Conservation (phyloP, 2,888 invertebrate species). For the Tethea ocularis region DNA sequence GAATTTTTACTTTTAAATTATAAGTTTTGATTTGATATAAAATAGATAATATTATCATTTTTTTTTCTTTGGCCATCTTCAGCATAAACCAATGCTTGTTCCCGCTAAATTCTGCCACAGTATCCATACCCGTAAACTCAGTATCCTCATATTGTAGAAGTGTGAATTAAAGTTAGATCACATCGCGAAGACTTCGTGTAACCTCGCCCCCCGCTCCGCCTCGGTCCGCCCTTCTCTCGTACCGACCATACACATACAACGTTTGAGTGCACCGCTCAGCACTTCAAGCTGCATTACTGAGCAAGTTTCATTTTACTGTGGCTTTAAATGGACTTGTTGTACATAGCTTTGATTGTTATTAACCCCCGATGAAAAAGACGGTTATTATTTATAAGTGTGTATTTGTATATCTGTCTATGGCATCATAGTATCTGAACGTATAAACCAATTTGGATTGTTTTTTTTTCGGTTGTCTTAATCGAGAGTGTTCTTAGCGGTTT, state of each 20-base stretch:
- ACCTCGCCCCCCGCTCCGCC: neutral
- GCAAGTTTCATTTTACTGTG: slow-evolving; percentile 1
- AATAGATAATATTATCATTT: too few species aligned
- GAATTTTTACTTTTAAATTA: too few species aligned
- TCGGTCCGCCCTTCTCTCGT: neutral
- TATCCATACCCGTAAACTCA: neutral
- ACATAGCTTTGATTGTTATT: neutral
- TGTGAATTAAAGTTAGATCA: slow-evolving; percentile 1
- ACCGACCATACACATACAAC: neutral
- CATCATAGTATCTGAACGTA: too few species aligned
- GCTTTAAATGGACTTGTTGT: neutral
- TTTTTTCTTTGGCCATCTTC: too few species aligned
- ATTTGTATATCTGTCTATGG: too few species aligned
- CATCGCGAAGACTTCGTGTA: neutral
- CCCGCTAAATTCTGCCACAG: neutral
- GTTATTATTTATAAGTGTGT: neutral
- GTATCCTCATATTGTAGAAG: neutral
- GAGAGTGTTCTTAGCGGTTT: too few species aligned
- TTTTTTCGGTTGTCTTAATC: too few species aligned
- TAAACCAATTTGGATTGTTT: too few species aligned
- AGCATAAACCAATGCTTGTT: too few species aligned
- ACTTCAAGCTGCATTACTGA: neutral
- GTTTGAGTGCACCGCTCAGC: neutral
- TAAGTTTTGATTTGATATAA: too few species aligned
- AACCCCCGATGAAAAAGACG: neutral